Conservation (phyloP, 2,888 invertebrate genomes). For the Rhimphoctona megacephalus region DNA sequence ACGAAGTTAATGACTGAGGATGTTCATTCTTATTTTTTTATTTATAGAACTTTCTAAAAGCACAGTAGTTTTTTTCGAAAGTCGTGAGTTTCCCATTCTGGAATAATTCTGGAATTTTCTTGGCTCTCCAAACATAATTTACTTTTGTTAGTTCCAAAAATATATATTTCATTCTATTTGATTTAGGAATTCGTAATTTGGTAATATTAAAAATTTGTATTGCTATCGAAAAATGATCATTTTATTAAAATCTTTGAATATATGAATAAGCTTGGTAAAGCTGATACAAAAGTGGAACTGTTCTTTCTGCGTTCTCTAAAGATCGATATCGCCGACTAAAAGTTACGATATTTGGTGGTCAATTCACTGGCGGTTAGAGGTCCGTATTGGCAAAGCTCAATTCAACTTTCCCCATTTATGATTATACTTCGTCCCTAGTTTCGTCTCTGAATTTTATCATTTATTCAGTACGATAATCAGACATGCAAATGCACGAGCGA, state of each 20-base stretch:
- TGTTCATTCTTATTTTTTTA: background rate
- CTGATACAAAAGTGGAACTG: background rate
- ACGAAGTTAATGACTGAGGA: background rate
- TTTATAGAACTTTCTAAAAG: too few species aligned
- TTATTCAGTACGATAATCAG: conserved; percentile 52
- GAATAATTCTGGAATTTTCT: too few species aligned
- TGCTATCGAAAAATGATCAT: background rate
- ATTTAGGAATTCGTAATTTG: background rate
- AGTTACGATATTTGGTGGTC: background rate
- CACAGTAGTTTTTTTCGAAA: too few species aligned
- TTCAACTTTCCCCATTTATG: conserved; percentile 12
- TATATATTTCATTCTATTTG: too few species aligned
- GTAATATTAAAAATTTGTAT: background rate
- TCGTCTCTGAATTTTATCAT: conserved; percentile 39
- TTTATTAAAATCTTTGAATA: background rate
- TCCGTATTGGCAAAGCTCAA: background rate
- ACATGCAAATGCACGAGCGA: conserved; percentile 56
- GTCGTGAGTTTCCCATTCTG: too few species aligned
- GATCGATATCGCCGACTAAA: background rate
- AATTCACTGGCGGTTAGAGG: background rate
- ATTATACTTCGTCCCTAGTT: conserved; percentile 44
- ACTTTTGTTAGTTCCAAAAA: too few species aligned
- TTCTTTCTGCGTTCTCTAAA: background rate
- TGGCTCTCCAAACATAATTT: too few species aligned
- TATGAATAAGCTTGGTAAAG: background rate